Conservation (phyloP, 2,888 invertebrate species). For the Diadegma fenestrale region DNA sequence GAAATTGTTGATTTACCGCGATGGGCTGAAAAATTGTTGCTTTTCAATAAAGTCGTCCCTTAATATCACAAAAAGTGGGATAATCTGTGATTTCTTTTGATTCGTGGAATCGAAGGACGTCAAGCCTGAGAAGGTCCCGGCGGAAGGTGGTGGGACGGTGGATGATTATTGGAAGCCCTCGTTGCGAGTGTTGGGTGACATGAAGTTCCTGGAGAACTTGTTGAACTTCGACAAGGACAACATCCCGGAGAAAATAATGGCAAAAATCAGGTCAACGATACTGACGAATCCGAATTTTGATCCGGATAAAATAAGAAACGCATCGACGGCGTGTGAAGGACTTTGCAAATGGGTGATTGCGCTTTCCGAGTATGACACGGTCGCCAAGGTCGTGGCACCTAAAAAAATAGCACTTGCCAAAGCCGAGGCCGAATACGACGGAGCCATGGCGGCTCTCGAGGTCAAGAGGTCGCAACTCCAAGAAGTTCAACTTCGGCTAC, state of each 20-base stretch:
- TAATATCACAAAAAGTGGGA: background rate
- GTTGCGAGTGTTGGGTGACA: slow-evolving; percentile 94
- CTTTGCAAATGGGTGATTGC: slow-evolving; percentile 98
- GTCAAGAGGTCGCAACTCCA: slow-evolving; percentile 91
- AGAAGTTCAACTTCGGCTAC: slow-evolving; percentile 89
- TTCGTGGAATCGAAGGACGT: slow-evolving; percentile 87
- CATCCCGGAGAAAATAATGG: slow-evolving; percentile 93
- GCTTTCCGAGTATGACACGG: slow-evolving; percentile 96
- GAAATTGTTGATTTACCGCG: background rate
- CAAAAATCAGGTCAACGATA: slow-evolving; percentile 92
- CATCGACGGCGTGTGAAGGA: slow-evolving; percentile 96
- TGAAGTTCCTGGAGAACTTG: slow-evolving; percentile 95
- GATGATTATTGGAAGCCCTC: slow-evolving; percentile 98
- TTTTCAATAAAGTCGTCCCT: background rate
- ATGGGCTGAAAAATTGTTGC: background rate
- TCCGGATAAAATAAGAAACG: slow-evolving; percentile 94
- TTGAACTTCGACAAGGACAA: slow-evolving; percentile 97
- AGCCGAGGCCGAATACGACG: slow-evolving; percentile 93
- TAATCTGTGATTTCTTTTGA: background rate
- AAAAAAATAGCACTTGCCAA: slow-evolving; percentile 95
- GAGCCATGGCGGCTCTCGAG: slow-evolving; percentile 91
- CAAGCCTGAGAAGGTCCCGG: slow-evolving; percentile 95
- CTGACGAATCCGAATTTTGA: slow-evolving; percentile 95
- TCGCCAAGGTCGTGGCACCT: slow-evolving; percentile 96
- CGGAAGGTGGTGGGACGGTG: slow-evolving; percentile 91